Base-by-base conservation (phyloP, 2,113 vertebrate species). In the Pimephales promelas region DNA sequence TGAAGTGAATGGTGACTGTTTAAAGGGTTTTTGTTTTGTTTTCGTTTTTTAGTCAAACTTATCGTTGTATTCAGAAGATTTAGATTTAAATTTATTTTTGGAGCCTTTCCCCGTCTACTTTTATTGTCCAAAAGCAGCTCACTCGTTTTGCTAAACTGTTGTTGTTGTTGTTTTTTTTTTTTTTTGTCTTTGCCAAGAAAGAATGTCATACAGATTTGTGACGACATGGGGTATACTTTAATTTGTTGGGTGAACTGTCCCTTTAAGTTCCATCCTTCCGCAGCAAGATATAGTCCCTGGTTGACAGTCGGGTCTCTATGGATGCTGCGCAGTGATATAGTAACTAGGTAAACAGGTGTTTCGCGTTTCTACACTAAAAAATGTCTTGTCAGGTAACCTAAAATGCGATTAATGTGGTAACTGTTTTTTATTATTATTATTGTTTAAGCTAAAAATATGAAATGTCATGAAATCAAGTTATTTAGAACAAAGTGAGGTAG, bases 221-320 rank as follows among this genome's bases (percentile, higher is more conserved):
- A 68, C 8, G 9, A 70, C 34, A 40, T 8, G 3, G 22, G 45
- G 13, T 8, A 47, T 73, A 16, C 16, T 5, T 5, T 8, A 3
- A 66, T 16, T 5, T 57, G 34, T 40, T 31, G 18, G 31, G 52
- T 26, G 78, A 66, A 45, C 77, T 66, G 18, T 64, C 18, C 18
- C 61, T 66, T 43, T 66, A 61, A 54, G 8, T 68, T 45, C 20
- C 40, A 31, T 66, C 47, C 45, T 81, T 81, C 64, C 79, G 64
- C 79, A 40, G 31, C 22, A 81, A 66, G 14, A 81, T 54, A 56
- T 81, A 68, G 79, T 81, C 31, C 79, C 62, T 40, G 13, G 47
- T 56, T 70, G 40, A 47, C 18, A 10, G 28, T 66, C 7, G 10
- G 24, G 24, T 81, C 22, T 56, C 26, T n/a, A 64, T 66, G 40